Percentiles rank a stretch among this genome's conserved stretches.
Evolutionary conservation across 2,113 vertebrate species (phyloP).

Genomic region (Rostratula benghalensis): DNA sequence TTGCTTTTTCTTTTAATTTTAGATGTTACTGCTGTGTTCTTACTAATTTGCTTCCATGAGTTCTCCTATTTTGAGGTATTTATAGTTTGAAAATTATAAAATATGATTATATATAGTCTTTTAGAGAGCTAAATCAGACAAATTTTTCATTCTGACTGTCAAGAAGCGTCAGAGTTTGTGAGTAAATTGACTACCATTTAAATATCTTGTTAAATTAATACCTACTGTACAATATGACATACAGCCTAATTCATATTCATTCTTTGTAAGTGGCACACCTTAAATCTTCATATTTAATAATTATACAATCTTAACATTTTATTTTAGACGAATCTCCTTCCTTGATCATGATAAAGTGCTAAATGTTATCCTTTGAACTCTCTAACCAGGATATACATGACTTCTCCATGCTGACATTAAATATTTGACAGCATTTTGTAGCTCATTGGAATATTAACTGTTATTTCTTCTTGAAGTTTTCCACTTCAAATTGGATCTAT

Average conservation of each 20-base stretch:
- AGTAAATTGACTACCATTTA: neutral
- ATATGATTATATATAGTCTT: neutral
- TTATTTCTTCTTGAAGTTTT: neutral
- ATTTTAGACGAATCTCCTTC: neutral
- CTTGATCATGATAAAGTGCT: neutral
- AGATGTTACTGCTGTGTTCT: neutral
- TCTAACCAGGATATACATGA: neutral
- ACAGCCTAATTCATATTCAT: neutral
- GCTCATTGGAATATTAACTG: neutral
- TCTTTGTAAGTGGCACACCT: neutral
- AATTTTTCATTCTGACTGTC: neutral
- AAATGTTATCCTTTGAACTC: neutral
- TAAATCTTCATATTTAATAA: neutral
- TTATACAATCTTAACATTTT: neutral
- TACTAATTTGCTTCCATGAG: neutral
- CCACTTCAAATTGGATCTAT: neutral
- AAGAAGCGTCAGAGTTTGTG: neutral
- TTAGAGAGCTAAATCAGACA: neutral
- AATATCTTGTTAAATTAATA: neutral
- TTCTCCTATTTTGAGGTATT: neutral
- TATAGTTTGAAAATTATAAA: neutral
- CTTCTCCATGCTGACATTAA: neutral
- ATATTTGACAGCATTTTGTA: neutral
- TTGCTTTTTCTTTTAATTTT: slow-evolving; percentile 23
- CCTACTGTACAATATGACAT: neutral